Conservation (phyloP, 2,888 invertebrate species). For the Podabrus alpinus region DNA sequence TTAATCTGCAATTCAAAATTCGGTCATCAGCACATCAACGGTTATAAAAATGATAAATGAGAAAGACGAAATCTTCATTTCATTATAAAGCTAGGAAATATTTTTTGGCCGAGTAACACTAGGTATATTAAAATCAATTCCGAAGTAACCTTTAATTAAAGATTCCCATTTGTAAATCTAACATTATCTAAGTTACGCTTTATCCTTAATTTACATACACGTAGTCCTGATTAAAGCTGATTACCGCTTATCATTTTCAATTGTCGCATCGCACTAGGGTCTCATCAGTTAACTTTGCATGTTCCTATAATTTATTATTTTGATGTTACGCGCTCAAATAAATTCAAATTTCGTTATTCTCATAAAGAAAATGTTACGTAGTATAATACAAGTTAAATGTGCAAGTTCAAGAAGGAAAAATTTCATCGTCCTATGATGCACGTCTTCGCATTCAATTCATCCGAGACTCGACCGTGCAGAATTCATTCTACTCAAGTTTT, state of each 20-base stretch:
- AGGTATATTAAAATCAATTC: not conserved
- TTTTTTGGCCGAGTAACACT: not conserved
- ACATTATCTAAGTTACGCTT: not conserved
- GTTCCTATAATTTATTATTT: not conserved
- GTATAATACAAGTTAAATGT: not conserved
- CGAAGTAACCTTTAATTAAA: not conserved
- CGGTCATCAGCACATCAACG: conserved; percentile 19
- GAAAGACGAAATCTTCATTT: not conserved
- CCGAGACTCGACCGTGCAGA: not conserved
- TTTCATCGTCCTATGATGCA: not conserved
- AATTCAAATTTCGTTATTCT: not conserved
- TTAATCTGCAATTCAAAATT: conserved; percentile 29
- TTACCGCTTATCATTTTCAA: conserved; percentile 1
- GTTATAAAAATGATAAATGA: not conserved
- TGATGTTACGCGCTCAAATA: not conserved
- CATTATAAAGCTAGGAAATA: not conserved
- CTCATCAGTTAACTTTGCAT: not conserved
- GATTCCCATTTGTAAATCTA: not conserved
- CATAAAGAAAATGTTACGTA: not conserved
- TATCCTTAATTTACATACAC: not conserved
- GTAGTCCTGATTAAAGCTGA: not conserved
- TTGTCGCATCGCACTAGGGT: not conserved
- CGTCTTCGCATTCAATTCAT: not conserved
- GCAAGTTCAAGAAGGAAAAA: not conserved
- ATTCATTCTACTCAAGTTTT: not conserved